A percentile compares a stretch with the other conserved stretches of the same genome.
Conservation (phyloP, 2,797 vertebrate species). For the Phataginus tricuspis region DNA sequence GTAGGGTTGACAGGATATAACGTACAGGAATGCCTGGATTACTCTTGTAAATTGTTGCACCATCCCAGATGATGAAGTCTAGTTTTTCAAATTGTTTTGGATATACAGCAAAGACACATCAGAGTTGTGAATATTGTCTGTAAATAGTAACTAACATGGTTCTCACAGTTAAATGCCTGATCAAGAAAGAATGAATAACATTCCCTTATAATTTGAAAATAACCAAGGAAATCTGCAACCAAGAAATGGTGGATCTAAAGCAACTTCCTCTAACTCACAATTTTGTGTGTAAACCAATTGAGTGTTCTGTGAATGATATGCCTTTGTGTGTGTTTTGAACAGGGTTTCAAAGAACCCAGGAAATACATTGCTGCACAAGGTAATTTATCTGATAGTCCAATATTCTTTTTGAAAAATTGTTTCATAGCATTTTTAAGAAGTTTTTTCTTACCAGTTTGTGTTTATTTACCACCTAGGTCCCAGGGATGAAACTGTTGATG, state of each 20-base stretch:
- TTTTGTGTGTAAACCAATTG: not conserved
- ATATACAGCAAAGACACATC: not conserved
- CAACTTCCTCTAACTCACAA: not conserved
- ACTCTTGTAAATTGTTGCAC: not conserved
- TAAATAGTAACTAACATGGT: not conserved
- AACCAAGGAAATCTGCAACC: not conserved
- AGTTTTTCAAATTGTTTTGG: not conserved
- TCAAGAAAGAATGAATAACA: not conserved
- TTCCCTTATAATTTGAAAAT: not conserved
- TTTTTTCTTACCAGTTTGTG: not conserved
- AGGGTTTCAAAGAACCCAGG: conserved; percentile 97
- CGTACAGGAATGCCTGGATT: not conserved
- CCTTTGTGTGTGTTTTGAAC: conserved; percentile 66
- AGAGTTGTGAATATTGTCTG: not conserved
- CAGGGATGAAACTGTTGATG: conserved; percentile 94
- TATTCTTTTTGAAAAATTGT: not conserved
- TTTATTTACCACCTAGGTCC: conserved; percentile 88
- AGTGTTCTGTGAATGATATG: not conserved
- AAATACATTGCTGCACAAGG: conserved; percentile 99
- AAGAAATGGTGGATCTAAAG: not conserved
- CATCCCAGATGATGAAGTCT: not conserved
- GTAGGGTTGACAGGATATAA: not conserved
- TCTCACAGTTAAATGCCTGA: not conserved
- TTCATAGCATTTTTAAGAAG: not conserved
- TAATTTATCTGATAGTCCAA: conserved; percentile 76